These are phyloP conservation scores for Gadopsis marmoratus DNA, from an alignment of 2,797 vertebrate genomes.

Conservation along the genomic window DNA sequence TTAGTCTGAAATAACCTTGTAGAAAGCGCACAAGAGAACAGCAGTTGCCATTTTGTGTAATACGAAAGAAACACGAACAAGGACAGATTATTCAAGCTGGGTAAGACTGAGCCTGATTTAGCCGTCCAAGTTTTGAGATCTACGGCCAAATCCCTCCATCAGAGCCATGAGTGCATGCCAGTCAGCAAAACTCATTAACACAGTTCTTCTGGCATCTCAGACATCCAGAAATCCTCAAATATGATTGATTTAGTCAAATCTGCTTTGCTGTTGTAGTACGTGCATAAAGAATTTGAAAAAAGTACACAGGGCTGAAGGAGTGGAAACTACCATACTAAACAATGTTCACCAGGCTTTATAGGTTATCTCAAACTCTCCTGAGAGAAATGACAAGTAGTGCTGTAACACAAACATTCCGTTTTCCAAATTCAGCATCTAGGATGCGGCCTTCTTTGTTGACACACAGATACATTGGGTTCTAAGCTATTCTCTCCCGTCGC, in stretches of 20 bases:
- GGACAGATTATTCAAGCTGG: conserved; percentile 12
- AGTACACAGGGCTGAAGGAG: not conserved
- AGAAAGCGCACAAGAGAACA: conserved; percentile 8
- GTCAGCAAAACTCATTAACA: conserved; percentile 44
- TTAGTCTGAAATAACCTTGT: conserved; percentile 12
- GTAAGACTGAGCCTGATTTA: conserved; percentile 6
- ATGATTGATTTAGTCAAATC: conserved; percentile 29
- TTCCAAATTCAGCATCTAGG: conserved; percentile 1
- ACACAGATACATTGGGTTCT: not conserved
- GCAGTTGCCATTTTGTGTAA: conserved; percentile 1
- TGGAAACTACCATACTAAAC: not conserved
- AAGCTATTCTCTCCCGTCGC: not conserved
- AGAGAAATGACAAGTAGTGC: conserved; percentile 22
- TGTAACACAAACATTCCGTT: conserved; percentile 3
- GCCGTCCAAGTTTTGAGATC: conserved; percentile 26
- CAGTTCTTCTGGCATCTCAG: conserved; percentile 7
- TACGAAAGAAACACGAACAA: conserved; percentile 22
- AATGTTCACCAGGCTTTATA: not conserved
- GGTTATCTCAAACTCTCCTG: not conserved
- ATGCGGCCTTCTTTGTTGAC: not conserved
- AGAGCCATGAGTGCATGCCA: conserved; percentile 16
- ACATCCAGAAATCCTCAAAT: conserved; percentile 19
- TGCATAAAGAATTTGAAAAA: not conserved
- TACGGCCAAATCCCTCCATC: conserved; percentile 28
- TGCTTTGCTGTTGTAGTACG: not conserved